Percentiles rank a stretch among this genome's conserved stretches.
phyloP scores from a whole-genome alignment of 2,797 vertebrate species.

The Anguilla marmorata region DNA sequence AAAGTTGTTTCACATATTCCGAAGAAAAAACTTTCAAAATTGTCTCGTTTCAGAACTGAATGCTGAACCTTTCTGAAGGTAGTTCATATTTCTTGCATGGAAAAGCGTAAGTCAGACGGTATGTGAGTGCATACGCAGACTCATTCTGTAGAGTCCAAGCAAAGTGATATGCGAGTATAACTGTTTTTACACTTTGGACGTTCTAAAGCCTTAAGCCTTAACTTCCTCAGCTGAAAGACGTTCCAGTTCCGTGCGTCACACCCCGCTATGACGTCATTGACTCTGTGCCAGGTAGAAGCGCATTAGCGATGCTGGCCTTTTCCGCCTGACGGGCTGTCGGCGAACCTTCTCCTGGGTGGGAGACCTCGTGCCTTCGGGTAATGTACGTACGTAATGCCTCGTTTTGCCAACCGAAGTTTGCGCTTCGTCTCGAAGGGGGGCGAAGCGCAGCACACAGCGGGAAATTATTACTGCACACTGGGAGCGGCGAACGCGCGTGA shows the following conservation, averaged over 20 bases:
- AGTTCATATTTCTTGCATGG: background rate
- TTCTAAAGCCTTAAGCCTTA: background rate
- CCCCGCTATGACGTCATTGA: background rate
- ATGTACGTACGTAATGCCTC: too few relatives aligned
- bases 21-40: background rate
- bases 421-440: background rate
- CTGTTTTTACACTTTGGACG: slow-evolving; percentile 42
- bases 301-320: background rate
- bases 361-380: too few relatives aligned
- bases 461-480: background rate
- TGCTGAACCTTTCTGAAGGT: background rate
- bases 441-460: background rate
- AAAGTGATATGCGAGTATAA: slow-evolving; percentile 43
- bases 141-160: slow-evolving; percentile 22
- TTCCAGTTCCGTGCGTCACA: background rate
- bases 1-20: background rate
- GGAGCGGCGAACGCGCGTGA: background rate
- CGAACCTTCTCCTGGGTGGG: too few relatives aligned
- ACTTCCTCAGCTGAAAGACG: background rate
- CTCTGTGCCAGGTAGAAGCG: background rate
- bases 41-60: background rate
- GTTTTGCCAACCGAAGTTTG: background rate
- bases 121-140: background rate
- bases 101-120: background rate
- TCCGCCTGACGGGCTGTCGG: too few relatives aligned